phyloP scores from a whole-genome alignment of 2,113 vertebrate genomes.

The Anoplopoma fimbria region DNA sequence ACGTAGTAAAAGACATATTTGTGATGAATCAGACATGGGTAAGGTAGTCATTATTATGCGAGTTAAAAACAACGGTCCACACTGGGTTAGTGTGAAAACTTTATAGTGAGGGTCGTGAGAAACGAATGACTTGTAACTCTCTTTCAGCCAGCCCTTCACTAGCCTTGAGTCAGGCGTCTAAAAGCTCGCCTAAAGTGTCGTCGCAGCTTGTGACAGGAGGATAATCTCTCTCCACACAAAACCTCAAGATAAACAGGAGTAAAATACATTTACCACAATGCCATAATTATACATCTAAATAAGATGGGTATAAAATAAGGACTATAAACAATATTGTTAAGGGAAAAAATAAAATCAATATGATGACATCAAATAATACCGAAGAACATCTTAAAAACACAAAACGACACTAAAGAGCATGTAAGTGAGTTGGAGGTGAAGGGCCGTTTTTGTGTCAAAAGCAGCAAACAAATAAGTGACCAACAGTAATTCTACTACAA shows the following conservation, averaged over 20 bases:
- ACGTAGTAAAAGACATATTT: constrained; percentile 62
- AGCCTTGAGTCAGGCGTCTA: constrained; percentile 29
- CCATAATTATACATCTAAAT: constrained; percentile 47
- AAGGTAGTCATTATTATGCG: constrained; percentile 45
- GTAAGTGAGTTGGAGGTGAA: constrained; percentile 67
- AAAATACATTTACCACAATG: constrained; percentile 59
- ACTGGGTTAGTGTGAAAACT: constrained; percentile 71
- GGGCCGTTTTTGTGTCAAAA: constrained; percentile 53
- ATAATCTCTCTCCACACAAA: constrained; percentile 69
- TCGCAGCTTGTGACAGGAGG: constrained; percentile 65
- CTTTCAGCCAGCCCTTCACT: constrained; percentile 23
- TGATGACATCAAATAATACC: constrained; percentile 71
- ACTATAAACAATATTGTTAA: constrained; percentile 44
- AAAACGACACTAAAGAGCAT: constrained; percentile 71
- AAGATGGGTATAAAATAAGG: constrained; percentile 57
- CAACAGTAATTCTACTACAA: constrained; percentile 48
- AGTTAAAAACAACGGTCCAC: constrained; percentile 56
- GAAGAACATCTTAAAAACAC: constrained; percentile 60
- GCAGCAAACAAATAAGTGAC: constrained; percentile 73
- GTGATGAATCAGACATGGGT: constrained; percentile 51
- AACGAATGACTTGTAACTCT: constrained; percentile 16
- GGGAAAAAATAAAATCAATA: constrained; percentile 52
- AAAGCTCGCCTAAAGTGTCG: constrained; percentile 48
- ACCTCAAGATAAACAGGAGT: constrained; percentile 45
- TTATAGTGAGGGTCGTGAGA: constrained; percentile 41